Evolutionary conservation across 2,113 vertebrate genomes (phyloP).

Genomic region (Ctenomys sociabilis): DNA sequence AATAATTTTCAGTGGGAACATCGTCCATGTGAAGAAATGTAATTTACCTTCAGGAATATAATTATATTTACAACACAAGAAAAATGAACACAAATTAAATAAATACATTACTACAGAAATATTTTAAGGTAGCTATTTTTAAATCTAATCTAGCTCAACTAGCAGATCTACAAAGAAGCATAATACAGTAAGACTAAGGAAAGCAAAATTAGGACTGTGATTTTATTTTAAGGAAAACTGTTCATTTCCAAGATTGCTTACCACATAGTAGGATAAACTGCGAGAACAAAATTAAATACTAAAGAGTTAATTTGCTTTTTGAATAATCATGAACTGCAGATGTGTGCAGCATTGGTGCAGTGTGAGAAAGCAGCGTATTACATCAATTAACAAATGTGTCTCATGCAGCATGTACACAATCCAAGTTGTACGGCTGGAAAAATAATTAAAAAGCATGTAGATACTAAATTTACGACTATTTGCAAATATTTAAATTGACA

Average conservation of each 20-base stretch:
- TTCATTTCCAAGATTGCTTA: conserved; percentile 81
- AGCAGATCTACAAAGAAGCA: conserved; percentile 76
- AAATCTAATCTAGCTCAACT: conserved; percentile 68
- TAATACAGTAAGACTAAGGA: conserved; percentile 67
- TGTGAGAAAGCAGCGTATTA: conserved; percentile 68
- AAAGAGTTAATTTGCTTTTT: conserved; percentile 62
- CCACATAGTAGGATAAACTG: conserved; percentile 65
- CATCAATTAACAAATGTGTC: neutral
- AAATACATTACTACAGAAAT: conserved; percentile 40
- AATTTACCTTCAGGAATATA: conserved; percentile 64
- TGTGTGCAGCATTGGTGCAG: conserved; percentile 64
- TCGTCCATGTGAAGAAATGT: conserved; percentile 65
- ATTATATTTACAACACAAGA: conserved; percentile 71
- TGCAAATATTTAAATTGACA: neutral
- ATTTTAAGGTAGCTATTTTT: conserved; percentile 68
- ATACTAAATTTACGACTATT: neutral
- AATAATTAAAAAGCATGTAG: neutral
- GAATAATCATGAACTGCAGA: conserved; percentile 61
- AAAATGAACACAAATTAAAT: conserved; percentile 64
- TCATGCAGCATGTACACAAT: neutral
- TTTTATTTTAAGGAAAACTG: conserved; percentile 86
- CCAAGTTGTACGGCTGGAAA: neutral
- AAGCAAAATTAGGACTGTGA: conserved; percentile 88
- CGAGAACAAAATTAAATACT: conserved; percentile 56
- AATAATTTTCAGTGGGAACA: conserved; percentile 66